Base-by-base conservation (phyloP, 1,140 invertebrate genomes). In the Grapholita molesta region DNA sequence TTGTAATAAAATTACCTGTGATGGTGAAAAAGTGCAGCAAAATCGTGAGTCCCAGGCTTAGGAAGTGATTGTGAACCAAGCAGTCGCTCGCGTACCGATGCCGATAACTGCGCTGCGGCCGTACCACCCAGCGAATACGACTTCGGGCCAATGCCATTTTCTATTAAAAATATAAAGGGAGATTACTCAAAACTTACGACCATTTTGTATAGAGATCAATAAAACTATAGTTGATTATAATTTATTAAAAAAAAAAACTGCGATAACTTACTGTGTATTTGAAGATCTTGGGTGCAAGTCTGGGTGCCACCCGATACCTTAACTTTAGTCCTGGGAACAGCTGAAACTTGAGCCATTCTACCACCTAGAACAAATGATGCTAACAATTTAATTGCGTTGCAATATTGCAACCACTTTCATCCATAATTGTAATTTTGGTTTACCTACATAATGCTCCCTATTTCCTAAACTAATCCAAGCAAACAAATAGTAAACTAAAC, bases 291-390 rank as follows among this genome's bases (percentile, higher is more conserved):
- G 4, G 96, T 96, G 78, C 95, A 95, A 0, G 97, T 98, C 88
- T 98, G 97, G 0, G 97, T 98, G 5, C 97, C 97, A 12, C 96
- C 96, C 6, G 96, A 97, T 0, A 97, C 95, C 92, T 97, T 97
- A 5, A 97, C 96, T 92, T 97, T 97, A 0, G 96, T 96, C 77
- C 96, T 92, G 6, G 96, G 96, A 18, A 97, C 96, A 0, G 95
- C 96, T 42, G 96, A 96, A 6, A 97, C 96, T 92, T 97, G 95
- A 64, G 96, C 96, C 1, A 96, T 96, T 79, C 96, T 92, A 21
- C 93, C 93, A 75, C 85, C 90, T 83, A 68, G 18, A 81, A 76
- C 33, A 23, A 38, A 64, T 23, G 33, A 64, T 15, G 28, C 55
- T 61, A 52, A 66, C 57, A 65, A 33, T 65, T 69, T 52, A 64